These are phyloP conservation scores for Atherinomorus stipes DNA, from an alignment of 2,113 vertebrate species.

Conservation along the genomic window DNA sequence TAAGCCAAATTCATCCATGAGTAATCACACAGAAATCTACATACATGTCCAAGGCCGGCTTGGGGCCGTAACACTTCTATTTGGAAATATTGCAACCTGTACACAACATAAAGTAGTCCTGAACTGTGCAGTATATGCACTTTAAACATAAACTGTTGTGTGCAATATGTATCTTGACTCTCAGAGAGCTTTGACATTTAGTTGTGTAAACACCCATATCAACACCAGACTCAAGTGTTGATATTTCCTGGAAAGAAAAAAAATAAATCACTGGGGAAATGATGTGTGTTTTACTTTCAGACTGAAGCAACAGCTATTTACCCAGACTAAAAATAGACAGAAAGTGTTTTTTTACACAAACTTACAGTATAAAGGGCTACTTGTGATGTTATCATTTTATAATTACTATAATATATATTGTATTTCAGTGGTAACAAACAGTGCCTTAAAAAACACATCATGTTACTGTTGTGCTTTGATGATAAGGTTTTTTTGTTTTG, in stretches of 20 bases:
- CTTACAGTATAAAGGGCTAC: background rate
- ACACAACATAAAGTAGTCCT: background rate
- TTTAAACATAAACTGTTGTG: slow-evolving; percentile 1
- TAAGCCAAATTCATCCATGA: too few species aligned
- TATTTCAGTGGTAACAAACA: background rate
- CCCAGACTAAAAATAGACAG: background rate
- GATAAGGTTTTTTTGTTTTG: too few species aligned
- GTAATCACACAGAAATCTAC: too few species aligned
- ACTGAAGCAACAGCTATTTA: slow-evolving; percentile 2
- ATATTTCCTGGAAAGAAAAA: slow-evolving; percentile 3
- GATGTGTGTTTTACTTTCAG: slow-evolving; percentile 6
- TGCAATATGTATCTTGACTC: background rate
- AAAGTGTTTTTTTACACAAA: background rate
- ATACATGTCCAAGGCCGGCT: too few species aligned
- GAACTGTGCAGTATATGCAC: background rate
- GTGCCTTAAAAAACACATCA: background rate
- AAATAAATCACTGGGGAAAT: slow-evolving; percentile 5
- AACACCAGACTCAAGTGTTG: background rate
- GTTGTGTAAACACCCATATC: background rate
- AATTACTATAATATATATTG: slow-evolving; percentile 4
- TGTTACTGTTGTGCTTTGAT: background rate
- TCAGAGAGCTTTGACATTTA: background rate
- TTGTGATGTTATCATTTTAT: background rate
- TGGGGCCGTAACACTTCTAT: too few species aligned
- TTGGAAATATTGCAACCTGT: background rate